Evolutionary conservation across 2,113 vertebrate genomes (phyloP), one percentile per base, ranked within the genome.

Genomic region (Phyllostomus hastatus): DNA sequence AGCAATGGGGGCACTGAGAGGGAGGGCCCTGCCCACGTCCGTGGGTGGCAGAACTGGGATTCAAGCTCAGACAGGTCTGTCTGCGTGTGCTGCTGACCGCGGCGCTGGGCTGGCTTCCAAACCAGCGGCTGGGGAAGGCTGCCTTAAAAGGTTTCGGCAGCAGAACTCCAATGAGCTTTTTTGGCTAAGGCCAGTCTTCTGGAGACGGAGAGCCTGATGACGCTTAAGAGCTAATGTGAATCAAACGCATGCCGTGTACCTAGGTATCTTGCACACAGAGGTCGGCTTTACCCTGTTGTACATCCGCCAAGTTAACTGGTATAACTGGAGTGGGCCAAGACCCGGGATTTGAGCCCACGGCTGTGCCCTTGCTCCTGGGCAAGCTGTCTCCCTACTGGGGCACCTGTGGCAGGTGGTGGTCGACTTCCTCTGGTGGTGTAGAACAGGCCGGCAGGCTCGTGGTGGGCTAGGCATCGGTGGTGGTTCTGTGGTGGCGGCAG

Each of bases 341-440:
- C 15, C 64, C 10, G 33, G 70, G 64, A 28, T 6, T 31, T 10
- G 12, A 91, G 76, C 52, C 54, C 31, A 8, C 16, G 17, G 4
- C 35, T 10, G 0, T 1, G 46, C 48, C 26, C 48, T 54, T 10
- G 7, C 33, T 33, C 57, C 66, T 26, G 87, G 9, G 43, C 17
- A 10, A n/a, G 24, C 50, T 15, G 28, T 17, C n/a, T 7, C 46
- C 70, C 5, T 2, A 3, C 10, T 0, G 31, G 16, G 28, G 26
- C 38, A 3, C 33, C 33, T 11, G 24, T 7, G 3, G 24, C 8
- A 17, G 70, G 9, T 5, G n/a, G 57, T 57, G 61, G 19, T 3
- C 2, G 41, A 7, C 28, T 35, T n/a, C 80, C 28, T 54, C 48
- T 46, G 0, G 1, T 46, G 0, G 1, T 0, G 14, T 22, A 17